phyloP scores from a whole-genome alignment of 2,888 invertebrate genomes.

The Trissolcus brochymenae region DNA sequence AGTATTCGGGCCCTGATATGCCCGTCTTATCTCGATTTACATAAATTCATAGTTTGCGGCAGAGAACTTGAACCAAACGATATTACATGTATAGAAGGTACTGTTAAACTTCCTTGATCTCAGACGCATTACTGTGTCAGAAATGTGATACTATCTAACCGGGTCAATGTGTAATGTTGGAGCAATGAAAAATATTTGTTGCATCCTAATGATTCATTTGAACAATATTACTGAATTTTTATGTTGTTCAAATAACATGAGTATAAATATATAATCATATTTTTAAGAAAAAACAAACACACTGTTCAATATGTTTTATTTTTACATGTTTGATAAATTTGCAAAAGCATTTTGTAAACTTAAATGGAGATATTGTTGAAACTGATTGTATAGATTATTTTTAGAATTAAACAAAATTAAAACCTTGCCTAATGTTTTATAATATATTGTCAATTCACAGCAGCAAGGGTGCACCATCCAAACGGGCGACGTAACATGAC shows the following conservation, averaged over 20 bases:
- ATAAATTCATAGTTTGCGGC: constrained; percentile 75
- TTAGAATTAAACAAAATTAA: no score
- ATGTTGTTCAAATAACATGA: no score
- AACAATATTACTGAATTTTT: no score
- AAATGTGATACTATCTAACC: constrained; percentile 50
- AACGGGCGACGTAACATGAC: constrained; percentile 39
- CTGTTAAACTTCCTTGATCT: constrained; percentile 43
- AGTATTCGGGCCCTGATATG: constrained; percentile 52
- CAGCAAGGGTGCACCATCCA: constrained; percentile 17
- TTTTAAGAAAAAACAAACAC: no score
- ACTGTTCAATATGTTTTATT: no score
- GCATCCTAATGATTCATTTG: not conserved
- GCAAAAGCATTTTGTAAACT: no score
- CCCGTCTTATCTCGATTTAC: constrained; percentile 75
- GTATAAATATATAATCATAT: no score
- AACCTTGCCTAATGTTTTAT: constrained; percentile 36
- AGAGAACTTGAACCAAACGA: constrained; percentile 68
- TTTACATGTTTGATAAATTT: no score
- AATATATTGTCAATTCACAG: constrained; percentile 39
- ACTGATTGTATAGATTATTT: no score
- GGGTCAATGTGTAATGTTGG: constrained; percentile 26
- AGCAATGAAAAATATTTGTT: not conserved
- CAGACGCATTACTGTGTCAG: constrained; percentile 34
- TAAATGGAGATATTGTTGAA: no score
- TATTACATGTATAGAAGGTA: constrained; percentile 59